Conservation (phyloP, 2,113 vertebrate species). For the Calcarius ornatus region DNA sequence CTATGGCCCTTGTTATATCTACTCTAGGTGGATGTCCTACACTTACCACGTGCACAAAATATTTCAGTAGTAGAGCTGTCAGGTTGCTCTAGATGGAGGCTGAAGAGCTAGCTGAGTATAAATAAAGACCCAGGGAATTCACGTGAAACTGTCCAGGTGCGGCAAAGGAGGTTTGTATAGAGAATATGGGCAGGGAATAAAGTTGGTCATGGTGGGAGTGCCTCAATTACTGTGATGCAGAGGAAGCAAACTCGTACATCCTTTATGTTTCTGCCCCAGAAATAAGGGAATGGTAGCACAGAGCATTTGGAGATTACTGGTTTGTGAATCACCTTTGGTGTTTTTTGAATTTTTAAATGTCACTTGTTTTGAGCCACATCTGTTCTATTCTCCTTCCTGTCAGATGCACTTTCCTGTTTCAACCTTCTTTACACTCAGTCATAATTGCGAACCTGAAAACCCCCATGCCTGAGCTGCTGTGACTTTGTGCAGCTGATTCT, state of each 20-base stretch:
- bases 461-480: background rate
- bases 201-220: background rate
- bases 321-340: background rate
- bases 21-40: background rate
- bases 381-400: background rate
- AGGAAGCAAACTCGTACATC: background rate
- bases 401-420: background rate
- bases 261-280: background rate
- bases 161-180: background rate
- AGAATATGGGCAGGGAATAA: background rate
- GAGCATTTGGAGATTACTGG: background rate
- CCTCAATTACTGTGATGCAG: background rate
- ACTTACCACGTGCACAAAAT: background rate
- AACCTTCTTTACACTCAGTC: background rate
- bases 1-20: background rate
- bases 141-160: background rate
- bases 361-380: background rate
- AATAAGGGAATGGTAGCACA: background rate
- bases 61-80: background rate
- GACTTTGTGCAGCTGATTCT: background rate
- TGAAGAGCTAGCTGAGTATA: background rate
- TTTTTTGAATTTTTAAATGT: background rate
- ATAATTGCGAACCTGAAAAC: rapidly evolving
- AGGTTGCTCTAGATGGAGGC: background rate
- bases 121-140: background rate